Evolutionary conservation across 1,140 invertebrate genomes (phyloP).

Genomic region (Trialeurodes vaporariorum): DNA sequence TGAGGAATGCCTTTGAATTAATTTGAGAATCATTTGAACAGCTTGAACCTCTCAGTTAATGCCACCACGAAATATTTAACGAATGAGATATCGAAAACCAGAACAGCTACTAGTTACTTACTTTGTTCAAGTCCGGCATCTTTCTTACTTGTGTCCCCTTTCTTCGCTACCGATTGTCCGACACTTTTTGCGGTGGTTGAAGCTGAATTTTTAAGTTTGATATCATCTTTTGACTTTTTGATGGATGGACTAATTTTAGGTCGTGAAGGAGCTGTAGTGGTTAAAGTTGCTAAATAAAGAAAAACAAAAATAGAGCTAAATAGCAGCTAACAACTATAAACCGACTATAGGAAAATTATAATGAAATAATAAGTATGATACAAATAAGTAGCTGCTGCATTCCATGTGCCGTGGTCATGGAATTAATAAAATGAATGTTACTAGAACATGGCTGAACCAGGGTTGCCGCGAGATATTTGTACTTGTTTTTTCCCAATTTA

Average conservation of each 20-base stretch:
- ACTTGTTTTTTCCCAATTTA: too few relatives aligned
- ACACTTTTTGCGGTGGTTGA: not conserved
- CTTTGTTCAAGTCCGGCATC: constrained; percentile 13
- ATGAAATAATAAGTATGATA: constrained; percentile 10
- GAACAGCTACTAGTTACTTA: constrained; percentile 9
- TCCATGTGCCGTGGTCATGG: too few relatives aligned
- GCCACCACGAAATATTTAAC: too few relatives aligned
- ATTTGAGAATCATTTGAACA: too few relatives aligned
- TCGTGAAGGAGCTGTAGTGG: constrained; percentile 38
- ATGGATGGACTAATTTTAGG: constrained; percentile 36
- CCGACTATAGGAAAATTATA: constrained; percentile 12
- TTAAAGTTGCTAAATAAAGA: constrained; percentile 39
- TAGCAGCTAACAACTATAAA: constrained; percentile 20
- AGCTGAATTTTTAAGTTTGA: constrained; percentile 23
- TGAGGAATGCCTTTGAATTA: too few relatives aligned
- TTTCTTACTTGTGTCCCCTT: constrained; percentile 16
- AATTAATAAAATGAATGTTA: too few relatives aligned
- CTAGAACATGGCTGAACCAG: too few relatives aligned
- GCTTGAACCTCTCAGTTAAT: too few relatives aligned
- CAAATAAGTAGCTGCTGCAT: constrained; percentile 9
- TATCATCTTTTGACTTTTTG: not conserved
- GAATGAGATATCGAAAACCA: not conserved
- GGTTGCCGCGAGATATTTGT: too few relatives aligned
- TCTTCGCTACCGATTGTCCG: not conserved
- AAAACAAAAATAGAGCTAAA: constrained; percentile 31